A percentile compares a stretch with the other conserved stretches of the same genome.
These are phyloP conservation scores for Drosophila dives DNA, from an alignment of 2,888 invertebrate species.

Conservation along the genomic window DNA sequence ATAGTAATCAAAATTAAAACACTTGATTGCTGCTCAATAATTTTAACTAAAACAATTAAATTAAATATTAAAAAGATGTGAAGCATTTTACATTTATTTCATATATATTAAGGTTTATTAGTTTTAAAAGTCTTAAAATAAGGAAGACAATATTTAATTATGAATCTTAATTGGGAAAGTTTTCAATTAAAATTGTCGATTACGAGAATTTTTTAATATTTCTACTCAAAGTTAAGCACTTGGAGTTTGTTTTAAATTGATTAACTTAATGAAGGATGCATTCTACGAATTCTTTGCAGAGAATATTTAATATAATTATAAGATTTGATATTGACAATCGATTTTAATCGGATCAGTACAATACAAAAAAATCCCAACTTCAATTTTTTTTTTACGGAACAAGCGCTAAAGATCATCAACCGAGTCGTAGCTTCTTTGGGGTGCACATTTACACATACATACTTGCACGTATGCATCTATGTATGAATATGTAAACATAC, in stretches of 20 bases:
- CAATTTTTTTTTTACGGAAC: constrained; percentile 17
- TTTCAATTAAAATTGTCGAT: background rate
- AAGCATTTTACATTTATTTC: background rate
- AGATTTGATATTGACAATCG: background rate
- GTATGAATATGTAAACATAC: constrained; percentile 3
- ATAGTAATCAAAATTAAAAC: background rate
- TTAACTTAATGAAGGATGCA: background rate
- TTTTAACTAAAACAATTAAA: background rate
- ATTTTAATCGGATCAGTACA: background rate
- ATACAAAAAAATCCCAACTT: constrained; percentile 15
- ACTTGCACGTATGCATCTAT: constrained; percentile 1
- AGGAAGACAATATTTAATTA: background rate
- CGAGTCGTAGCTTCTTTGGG: constrained; percentile 56
- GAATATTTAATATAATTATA: background rate
- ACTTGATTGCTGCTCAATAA: background rate
- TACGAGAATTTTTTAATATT: background rate
- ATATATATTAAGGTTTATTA: background rate
- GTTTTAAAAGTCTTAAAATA: background rate
- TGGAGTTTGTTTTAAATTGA: background rate
- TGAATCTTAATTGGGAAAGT: background rate
- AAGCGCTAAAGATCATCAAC: constrained; percentile 62
- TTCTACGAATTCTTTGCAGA: background rate
- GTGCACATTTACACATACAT: constrained; percentile 33
- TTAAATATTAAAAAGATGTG: background rate
- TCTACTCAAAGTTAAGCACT: background rate